Conservation (phyloP, 2,113 vertebrate species). For the Passer domesticus region DNA sequence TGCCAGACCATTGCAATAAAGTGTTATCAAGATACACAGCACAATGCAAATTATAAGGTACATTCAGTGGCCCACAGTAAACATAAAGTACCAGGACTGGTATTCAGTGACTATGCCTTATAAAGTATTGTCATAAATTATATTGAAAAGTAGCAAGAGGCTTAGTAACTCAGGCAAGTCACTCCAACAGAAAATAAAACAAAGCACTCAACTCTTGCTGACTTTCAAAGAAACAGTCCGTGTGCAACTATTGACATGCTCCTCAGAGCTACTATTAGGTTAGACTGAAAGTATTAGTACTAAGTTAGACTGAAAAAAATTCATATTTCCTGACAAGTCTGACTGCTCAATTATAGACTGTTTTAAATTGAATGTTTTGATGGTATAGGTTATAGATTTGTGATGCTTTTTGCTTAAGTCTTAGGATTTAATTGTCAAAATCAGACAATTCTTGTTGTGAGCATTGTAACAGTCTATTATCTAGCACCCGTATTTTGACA, state of each 20-base stretch:
- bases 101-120: neutral
- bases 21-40: neutral
- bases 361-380: neutral
- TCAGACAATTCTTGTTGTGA: neutral
- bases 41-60: neutral
- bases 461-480: neutral
- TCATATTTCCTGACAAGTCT: conserved; percentile 11
- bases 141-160: neutral
- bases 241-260: neutral
- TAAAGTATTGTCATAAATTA: neutral
- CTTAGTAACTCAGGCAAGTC: neutral
- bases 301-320: conserved; percentile 23
- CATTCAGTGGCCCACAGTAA: neutral
- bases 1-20: neutral
- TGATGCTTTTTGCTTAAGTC: neutral
- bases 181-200: neutral
- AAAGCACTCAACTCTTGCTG: neutral
- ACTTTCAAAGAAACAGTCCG: neutral
- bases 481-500: neutral
- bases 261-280: neutral
- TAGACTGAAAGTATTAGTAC: neutral
- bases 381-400: neutral
- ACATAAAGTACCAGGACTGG: neutral
- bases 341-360: neutral
- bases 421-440: conserved; percentile 5